Percentiles rank a stretch among this genome's conserved stretches.
Conservation (phyloP, 2,113 vertebrate genomes). For the Tringa solitaria region DNA sequence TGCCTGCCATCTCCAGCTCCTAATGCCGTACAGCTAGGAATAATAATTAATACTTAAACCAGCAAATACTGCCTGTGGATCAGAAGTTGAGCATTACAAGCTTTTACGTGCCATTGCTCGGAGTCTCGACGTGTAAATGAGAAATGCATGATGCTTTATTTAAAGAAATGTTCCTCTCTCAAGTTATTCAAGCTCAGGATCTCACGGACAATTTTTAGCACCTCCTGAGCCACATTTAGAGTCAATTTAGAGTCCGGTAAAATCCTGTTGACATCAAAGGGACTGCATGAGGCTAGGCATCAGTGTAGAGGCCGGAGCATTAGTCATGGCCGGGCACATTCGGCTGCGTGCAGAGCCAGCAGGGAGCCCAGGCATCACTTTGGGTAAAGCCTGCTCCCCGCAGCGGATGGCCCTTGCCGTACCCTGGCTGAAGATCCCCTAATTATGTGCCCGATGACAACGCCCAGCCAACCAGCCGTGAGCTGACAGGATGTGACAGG, state of each 20-base stretch:
- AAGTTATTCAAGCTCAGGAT: neutral
- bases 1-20: neutral
- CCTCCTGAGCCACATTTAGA: neutral
- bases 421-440: neutral
- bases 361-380: neutral
- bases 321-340: neutral
- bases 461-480: neutral
- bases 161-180: neutral
- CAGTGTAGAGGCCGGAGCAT: neutral
- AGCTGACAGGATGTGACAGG: conserved; percentile 1
- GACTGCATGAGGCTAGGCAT: neutral
- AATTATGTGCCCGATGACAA: neutral
- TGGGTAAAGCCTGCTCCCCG: neutral
- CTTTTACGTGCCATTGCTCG: neutral
- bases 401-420: neutral
- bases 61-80: neutral
- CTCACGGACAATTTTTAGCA: conserved; percentile 25
- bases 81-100: neutral
- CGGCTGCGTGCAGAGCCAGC: neutral
- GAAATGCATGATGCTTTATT: neutral
- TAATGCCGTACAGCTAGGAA: neutral
- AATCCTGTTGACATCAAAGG: neutral
- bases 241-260: neutral
- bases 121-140: neutral
- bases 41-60: neutral